Evolutionary conservation across 2,113 vertebrate genomes (phyloP).

Genomic region (Psophia crepitans): DNA sequence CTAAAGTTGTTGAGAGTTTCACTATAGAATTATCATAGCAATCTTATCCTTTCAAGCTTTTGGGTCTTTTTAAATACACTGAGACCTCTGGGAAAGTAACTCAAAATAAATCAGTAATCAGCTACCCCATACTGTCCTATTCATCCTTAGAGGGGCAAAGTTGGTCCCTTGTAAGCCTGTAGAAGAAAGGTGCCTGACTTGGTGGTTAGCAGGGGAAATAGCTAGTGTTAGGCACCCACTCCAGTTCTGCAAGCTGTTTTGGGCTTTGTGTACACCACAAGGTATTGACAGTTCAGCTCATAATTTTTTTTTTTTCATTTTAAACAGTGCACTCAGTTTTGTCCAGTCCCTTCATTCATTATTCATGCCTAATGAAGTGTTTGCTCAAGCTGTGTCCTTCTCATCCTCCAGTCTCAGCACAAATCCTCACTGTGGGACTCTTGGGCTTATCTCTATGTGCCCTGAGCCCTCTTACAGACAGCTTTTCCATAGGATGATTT

Average conservation of each 20-base stretch:
- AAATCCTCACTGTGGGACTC: constrained; percentile 15
- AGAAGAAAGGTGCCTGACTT: background rate
- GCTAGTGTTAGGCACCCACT: background rate
- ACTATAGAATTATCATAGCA: background rate
- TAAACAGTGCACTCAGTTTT: background rate
- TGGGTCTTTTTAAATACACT: fast-evolving
- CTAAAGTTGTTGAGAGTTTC: background rate
- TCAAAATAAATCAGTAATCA: background rate
- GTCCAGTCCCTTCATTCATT: constrained; percentile 23
- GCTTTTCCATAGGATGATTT: background rate
- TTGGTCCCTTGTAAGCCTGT: background rate
- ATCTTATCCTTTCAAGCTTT: background rate
- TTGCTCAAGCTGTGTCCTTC: constrained; percentile 41
- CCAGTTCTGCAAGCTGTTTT: background rate
- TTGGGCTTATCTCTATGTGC: background rate
- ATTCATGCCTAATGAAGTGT: constrained; percentile 52
- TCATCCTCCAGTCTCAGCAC: constrained; percentile 20
- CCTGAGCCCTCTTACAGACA: background rate
- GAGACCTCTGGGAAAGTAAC: background rate
- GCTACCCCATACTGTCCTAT: background rate
- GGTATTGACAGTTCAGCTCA: background rate
- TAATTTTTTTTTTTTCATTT: background rate
- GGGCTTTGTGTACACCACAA: background rate
- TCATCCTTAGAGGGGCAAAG: background rate
- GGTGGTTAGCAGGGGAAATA: background rate